Conservation (phyloP, 2,797 vertebrate species). For the Propithecus deckenii region DNA sequence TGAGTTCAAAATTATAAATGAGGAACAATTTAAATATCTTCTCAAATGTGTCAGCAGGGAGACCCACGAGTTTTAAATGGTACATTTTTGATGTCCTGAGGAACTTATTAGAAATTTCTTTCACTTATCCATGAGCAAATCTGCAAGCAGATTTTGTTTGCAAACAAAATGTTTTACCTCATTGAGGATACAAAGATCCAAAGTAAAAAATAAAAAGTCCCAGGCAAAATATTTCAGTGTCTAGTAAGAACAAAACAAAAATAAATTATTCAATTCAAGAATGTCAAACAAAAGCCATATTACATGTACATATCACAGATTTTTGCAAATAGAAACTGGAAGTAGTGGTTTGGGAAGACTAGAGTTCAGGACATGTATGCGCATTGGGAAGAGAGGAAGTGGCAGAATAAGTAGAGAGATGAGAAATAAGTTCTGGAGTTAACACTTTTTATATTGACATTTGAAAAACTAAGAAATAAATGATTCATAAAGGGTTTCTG, state of each 20-base stretch:
- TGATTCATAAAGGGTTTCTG: not conserved
- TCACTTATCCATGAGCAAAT: not conserved
- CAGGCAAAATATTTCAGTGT: not conserved
- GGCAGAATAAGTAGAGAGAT: not conserved
- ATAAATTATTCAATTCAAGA: not conserved
- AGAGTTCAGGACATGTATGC: not conserved
- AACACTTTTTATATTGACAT: not conserved
- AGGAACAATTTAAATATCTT: not conserved
- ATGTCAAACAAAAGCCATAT: not conserved
- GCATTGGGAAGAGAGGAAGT: not conserved
- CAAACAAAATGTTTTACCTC: not conserved
- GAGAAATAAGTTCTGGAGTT: not conserved
- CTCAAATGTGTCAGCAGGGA: not conserved
- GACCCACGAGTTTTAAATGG: not conserved
- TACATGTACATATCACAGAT: not conserved
- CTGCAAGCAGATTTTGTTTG: not conserved
- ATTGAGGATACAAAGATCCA: not conserved
- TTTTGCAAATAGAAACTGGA: constrained; percentile 8
- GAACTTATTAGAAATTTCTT: not conserved
- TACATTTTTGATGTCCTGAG: not conserved
- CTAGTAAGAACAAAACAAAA: constrained; percentile 7
- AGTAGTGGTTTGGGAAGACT: not conserved
- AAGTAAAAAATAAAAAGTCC: not conserved
- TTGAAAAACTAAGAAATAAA: not conserved
- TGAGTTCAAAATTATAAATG: not conserved